Percentiles rank a stretch among this genome's conserved stretches.
phyloP scores from a whole-genome alignment of 2,888 invertebrate genomes.

The Cephus pulcher region DNA sequence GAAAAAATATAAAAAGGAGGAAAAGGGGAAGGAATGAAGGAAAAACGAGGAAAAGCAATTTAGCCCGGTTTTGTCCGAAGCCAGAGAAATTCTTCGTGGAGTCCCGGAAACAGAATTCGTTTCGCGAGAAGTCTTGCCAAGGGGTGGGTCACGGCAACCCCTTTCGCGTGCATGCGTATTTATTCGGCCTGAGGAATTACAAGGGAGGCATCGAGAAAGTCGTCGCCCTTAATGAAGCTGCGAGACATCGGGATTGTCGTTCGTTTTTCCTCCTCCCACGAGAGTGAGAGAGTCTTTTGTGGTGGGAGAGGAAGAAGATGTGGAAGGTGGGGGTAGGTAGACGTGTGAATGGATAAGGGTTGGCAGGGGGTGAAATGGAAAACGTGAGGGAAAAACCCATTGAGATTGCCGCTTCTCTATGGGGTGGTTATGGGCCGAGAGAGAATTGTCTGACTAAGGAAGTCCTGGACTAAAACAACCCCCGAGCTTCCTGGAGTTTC shows the following conservation, averaged over 20 bases:
- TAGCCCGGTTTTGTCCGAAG: not conserved
- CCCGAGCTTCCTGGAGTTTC: not conserved
- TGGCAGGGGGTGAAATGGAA: not conserved
- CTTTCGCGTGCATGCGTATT: conserved; percentile 20
- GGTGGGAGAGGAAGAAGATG: not conserved
- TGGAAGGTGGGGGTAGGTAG: not conserved
- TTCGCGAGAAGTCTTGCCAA: not conserved
- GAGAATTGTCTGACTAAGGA: conserved; percentile 1
- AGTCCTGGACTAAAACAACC: not conserved
- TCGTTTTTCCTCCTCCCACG: not conserved
- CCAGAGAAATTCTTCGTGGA: not conserved
- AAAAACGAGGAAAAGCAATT: not conserved
- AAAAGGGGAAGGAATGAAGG: not conserved
- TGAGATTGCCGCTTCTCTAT: conserved; percentile 1
- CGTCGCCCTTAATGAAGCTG: conserved; percentile 5
- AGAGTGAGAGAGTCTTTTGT: not conserved
- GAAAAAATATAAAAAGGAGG: not conserved
- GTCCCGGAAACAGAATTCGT: not conserved
- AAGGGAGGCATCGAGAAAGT: not conserved
- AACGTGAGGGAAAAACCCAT: conserved; percentile 1
- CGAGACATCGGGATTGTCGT: not conserved
- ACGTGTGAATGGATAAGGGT: not conserved
- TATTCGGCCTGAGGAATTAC: conserved; percentile 18
- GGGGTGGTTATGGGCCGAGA: conserved; percentile 5
- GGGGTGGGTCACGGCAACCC: conserved; percentile 5